phyloP scores from a whole-genome alignment of 2,797 vertebrate genomes.

The Erithacus rubecula region DNA sequence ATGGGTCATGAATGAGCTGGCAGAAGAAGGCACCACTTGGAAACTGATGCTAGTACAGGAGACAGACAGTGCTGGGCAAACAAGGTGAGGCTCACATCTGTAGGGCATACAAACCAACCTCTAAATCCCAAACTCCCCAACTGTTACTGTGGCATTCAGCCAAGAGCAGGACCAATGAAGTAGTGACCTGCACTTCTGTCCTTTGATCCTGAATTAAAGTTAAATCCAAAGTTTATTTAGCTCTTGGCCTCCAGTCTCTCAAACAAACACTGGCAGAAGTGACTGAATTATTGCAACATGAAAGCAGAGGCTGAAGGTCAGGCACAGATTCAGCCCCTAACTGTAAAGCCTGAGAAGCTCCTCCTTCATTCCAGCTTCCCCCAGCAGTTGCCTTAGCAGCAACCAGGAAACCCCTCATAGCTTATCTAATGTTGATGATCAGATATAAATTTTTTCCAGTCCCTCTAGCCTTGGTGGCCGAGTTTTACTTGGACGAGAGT shows the following conservation, averaged over 20 bases:
- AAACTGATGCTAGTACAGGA: background rate
- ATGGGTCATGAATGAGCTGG: background rate
- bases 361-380: background rate
- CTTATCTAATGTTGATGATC: background rate
- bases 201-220: slow-evolving; percentile 51
- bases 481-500: background rate
- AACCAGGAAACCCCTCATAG: background rate
- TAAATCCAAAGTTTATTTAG: slow-evolving; percentile 50
- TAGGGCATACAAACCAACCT: background rate
- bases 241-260: slow-evolving; percentile 19
- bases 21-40: background rate
- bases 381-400: background rate
- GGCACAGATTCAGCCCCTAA: background rate
- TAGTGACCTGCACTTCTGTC: background rate
- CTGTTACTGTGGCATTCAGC: background rate
- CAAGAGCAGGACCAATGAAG: background rate
- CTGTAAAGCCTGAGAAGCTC: background rate
- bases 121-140: background rate
- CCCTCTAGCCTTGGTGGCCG: background rate
- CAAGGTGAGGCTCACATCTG: background rate
- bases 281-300: slow-evolving; percentile 44
- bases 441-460: background rate
- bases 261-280: slow-evolving; percentile 4
- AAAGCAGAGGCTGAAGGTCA: slow-evolving; percentile 45
- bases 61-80: background rate